Evolutionary conservation across 23 tunicate species (phyloP).

Genomic region (Styela clava): DNA sequence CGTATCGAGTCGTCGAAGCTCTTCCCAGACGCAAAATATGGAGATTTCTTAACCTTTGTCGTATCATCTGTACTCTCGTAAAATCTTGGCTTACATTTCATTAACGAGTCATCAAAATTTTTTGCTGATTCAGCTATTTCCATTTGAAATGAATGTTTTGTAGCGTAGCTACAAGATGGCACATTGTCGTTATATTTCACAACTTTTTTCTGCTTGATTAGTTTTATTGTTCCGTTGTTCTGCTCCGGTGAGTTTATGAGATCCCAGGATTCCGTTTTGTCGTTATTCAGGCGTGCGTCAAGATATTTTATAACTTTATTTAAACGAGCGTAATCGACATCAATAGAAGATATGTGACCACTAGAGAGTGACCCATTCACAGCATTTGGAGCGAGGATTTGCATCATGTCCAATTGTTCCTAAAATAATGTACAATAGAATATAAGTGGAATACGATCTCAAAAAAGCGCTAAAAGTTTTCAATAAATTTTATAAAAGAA

Average conservation of each 20-base stretch:
- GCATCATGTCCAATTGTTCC: constrained; percentile 79
- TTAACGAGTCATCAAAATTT: background rate
- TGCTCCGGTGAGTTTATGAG: background rate
- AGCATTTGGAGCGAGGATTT: constrained; percentile 40
- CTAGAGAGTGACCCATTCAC: background rate
- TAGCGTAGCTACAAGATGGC: background rate
- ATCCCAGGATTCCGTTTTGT: background rate
- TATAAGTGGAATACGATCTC: no score
- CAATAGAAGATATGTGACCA: constrained; percentile 3
- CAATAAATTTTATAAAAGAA: no score
- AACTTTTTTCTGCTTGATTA: background rate
- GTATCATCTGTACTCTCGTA: background rate
- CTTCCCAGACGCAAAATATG: background rate
- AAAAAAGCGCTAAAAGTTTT: no score
- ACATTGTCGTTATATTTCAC: background rate
- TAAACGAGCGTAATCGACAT: constrained; percentile 32
- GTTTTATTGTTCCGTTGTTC: background rate
- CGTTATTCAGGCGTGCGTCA: background rate
- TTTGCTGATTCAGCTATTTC: background rate
- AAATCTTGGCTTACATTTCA: constrained; percentile 3
- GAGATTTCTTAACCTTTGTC: background rate
- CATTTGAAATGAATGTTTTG: background rate
- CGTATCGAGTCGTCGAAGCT: constrained; percentile 1
- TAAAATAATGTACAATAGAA: no score
- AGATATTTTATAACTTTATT: constrained; percentile 47